Evolutionary conservation across 2,797 vertebrate genomes (phyloP).

Genomic region (Sebastes reedi): DNA sequence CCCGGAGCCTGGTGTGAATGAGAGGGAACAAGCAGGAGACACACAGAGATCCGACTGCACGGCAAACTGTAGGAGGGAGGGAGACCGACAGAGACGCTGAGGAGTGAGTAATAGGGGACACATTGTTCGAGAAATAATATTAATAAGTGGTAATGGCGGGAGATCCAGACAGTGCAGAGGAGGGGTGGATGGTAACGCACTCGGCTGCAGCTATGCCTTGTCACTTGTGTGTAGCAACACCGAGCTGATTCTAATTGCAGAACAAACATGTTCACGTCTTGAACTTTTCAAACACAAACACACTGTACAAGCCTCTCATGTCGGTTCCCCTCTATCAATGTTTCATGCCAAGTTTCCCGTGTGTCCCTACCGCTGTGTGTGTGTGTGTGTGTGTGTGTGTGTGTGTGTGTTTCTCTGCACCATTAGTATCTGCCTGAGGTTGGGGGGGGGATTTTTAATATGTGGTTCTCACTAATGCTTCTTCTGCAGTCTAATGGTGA

Average conservation of each 20-base stretch:
- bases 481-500: slow-evolving; percentile 53
- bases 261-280: slow-evolving; percentile 11
- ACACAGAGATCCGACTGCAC: slow-evolving; percentile 13
- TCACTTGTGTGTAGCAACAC: not conserved
- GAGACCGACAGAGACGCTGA: not conserved
- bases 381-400: not conserved
- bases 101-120: not conserved
- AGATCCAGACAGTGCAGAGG: slow-evolving; percentile 15
- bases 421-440: slow-evolving; percentile 29
- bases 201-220: not conserved
- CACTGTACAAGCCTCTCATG: slow-evolving; percentile 1
- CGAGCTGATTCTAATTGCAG: not conserved
- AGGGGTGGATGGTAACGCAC: slow-evolving; percentile 3
- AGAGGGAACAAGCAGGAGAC: slow-evolving; percentile 15
- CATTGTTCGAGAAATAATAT: not conserved
- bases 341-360: slow-evolving; percentile 3
- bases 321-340: slow-evolving; percentile 2
- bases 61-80: not conserved
- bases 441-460: slow-evolving; percentile 42
- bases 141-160: slow-evolving; percentile 12
- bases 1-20: slow-evolving; percentile 21
- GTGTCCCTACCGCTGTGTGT: not conserved
- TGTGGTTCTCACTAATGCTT: slow-evolving; percentile 46
- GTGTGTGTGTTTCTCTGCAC: not conserved
- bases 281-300: slow-evolving; percentile 25